Percentiles rank a stretch among this genome's conserved stretches.
phyloP scores from a whole-genome alignment of 2,113 vertebrate genomes.

The Lates calcarifer region DNA sequence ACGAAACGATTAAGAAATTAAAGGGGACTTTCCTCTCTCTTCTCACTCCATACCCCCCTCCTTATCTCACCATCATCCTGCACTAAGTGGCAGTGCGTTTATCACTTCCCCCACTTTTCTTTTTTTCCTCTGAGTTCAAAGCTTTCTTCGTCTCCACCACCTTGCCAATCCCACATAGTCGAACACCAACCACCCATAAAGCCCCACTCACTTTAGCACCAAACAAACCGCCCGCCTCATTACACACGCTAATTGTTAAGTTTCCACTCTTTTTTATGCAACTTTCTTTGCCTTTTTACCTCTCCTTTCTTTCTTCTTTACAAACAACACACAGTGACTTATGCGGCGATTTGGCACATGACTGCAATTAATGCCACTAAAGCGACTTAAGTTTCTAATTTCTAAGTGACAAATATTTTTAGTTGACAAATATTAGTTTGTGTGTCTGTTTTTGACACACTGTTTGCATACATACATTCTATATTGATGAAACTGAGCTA shows the following conservation, averaged over 20 bases:
- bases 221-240: slow-evolving; percentile 71
- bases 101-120: slow-evolving; percentile 64
- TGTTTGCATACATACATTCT: neutral
- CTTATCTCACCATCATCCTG: slow-evolving; percentile 38
- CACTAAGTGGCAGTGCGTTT: slow-evolving; percentile 32
- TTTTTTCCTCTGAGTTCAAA: slow-evolving; percentile 66
- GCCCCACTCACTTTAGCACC: slow-evolving; percentile 64
- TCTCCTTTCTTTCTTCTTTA: neutral
- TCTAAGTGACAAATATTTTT: too few relatives aligned
- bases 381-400: too few relatives aligned
- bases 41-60: neutral
- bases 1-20: slow-evolving; percentile 11
- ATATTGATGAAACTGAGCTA: neutral
- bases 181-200: slow-evolving; percentile 68
- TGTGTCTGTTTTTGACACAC: fast-evolving
- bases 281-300: slow-evolving; percentile 18
- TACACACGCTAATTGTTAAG: slow-evolving; percentile 74
- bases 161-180: slow-evolving; percentile 66
- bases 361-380: too few relatives aligned
- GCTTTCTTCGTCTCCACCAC: slow-evolving; percentile 32
- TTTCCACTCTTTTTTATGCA: slow-evolving; percentile 53
- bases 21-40: neutral
- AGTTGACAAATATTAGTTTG: too few relatives aligned
- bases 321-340: neutral
- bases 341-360: too few relatives aligned